Evolutionary conservation across 2,888 invertebrate species (phyloP).

Genomic region (Yponomeuta evonymella): DNA sequence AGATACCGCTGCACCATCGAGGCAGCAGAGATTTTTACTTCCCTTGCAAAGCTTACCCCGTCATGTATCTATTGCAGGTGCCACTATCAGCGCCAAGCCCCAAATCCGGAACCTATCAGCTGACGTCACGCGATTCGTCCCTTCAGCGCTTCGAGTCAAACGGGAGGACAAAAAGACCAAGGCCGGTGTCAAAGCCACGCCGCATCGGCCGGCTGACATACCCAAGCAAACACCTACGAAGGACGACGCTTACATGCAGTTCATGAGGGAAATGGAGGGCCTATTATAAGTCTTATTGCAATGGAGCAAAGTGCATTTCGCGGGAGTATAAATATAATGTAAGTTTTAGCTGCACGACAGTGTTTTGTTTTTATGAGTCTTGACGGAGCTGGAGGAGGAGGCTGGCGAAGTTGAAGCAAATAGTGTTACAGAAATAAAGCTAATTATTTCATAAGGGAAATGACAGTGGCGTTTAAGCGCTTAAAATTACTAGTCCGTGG

Average conservation of each 20-base stretch:
- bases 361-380: too few relatives aligned
- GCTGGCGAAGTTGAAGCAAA: too few relatives aligned
- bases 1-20: too few relatives aligned
- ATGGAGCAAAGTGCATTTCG: too few relatives aligned
- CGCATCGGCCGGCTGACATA: conserved; percentile 69
- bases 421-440: too few relatives aligned
- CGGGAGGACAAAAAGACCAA: conserved; percentile 85
- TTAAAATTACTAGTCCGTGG: too few relatives aligned
- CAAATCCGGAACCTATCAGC: conserved; percentile 95
- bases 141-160: conserved; percentile 93
- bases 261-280: conserved; percentile 99
- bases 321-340: too few relatives aligned
- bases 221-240: conserved; percentile 82
- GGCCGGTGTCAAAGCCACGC: conserved; percentile 69
- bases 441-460: too few relatives aligned
- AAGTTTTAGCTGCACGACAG: too few relatives aligned
- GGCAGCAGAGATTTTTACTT: background rate
- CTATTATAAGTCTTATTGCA: conserved; percentile 77
- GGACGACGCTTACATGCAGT: conserved; percentile 98
- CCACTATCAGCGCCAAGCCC: conserved; percentile 97
- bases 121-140: conserved; percentile 96
- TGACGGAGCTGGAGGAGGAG: too few relatives aligned
- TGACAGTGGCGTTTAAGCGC: too few relatives aligned
- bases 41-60: background rate
- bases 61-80: conserved; percentile 56